These are phyloP conservation scores for Catagonus wagneri DNA, from an alignment of 2,113 vertebrate species.

Conservation along the genomic window DNA sequence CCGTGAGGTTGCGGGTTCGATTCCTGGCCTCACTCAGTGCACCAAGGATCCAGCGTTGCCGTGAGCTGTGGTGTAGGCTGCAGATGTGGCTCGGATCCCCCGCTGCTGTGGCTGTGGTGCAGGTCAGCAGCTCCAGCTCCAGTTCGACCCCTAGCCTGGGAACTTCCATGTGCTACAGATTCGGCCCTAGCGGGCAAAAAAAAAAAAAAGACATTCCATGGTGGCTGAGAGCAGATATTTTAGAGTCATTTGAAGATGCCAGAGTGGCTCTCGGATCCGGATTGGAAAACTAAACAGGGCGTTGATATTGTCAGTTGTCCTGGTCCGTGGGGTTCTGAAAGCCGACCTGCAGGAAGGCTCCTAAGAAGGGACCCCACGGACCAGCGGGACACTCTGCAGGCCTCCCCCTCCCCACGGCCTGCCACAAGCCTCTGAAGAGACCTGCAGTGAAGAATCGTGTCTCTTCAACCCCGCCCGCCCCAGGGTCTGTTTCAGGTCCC, in stretches of 20 bases:
- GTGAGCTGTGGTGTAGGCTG: too few species aligned
- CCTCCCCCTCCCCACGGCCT: neutral
- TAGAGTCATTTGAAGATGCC: neutral
- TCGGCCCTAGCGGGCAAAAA: too few species aligned
- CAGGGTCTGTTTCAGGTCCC: neutral
- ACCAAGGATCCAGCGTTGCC: too few species aligned
- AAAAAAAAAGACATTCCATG: neutral
- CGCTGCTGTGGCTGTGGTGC: too few species aligned
- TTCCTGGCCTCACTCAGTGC: too few species aligned
- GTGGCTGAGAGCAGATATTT: neutral
- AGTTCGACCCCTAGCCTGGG: too few species aligned
- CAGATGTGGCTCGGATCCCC: too few species aligned
- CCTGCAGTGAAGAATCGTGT: neutral
- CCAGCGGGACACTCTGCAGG: neutral
- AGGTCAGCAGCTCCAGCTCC: too few species aligned
- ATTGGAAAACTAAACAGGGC: accelerated
- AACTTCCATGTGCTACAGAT: too few species aligned
- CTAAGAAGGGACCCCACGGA: neutral
- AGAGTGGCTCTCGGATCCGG: neutral
- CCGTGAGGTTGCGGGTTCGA: too few species aligned
- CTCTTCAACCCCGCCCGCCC: neutral
- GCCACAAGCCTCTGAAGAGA: neutral
- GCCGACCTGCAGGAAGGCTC: neutral
- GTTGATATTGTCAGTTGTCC: neutral
- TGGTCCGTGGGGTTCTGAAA: neutral